Conservation (phyloP, 2,797 vertebrate species). For the Hybognathus amarus region DNA sequence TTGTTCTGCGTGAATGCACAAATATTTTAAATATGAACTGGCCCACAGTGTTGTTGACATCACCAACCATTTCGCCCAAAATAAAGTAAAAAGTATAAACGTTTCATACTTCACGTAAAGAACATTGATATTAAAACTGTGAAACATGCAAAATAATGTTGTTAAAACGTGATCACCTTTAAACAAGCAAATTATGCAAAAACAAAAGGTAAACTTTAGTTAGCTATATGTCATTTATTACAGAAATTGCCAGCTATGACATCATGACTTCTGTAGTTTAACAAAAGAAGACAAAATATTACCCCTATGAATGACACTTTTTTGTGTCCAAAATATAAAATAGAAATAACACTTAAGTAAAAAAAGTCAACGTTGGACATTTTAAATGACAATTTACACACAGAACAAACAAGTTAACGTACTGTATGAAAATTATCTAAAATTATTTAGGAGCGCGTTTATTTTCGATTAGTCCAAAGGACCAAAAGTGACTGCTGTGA, state of each 20-base stretch:
- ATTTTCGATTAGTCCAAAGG: neutral
- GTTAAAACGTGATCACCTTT: neutral
- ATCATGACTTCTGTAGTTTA: too few species aligned
- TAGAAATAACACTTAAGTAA: too few species aligned
- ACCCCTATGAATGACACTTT: too few species aligned
- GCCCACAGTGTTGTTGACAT: neutral
- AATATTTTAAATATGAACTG: neutral
- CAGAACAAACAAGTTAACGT: too few species aligned
- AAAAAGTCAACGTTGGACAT: neutral
- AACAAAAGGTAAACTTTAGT: neutral
- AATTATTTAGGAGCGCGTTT: too few species aligned
- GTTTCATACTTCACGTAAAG: neutral
- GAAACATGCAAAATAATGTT: too few species aligned
- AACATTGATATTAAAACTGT: neutral
- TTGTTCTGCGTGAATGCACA: neutral
- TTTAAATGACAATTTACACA: neutral
- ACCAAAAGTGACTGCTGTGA: neutral
- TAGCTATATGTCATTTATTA: too few species aligned
- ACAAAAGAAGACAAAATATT: too few species aligned
- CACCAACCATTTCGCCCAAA: neutral
- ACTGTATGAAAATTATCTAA: too few species aligned
- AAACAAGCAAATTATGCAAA: neutral
- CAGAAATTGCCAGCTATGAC: too few species aligned
- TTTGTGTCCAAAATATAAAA: too few species aligned
- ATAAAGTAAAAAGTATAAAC: neutral